Percentiles rank a stretch among this genome's conserved stretches.
phyloP scores from a whole-genome alignment of 2,113 vertebrate species.

The Apodemus speciosus region DNA sequence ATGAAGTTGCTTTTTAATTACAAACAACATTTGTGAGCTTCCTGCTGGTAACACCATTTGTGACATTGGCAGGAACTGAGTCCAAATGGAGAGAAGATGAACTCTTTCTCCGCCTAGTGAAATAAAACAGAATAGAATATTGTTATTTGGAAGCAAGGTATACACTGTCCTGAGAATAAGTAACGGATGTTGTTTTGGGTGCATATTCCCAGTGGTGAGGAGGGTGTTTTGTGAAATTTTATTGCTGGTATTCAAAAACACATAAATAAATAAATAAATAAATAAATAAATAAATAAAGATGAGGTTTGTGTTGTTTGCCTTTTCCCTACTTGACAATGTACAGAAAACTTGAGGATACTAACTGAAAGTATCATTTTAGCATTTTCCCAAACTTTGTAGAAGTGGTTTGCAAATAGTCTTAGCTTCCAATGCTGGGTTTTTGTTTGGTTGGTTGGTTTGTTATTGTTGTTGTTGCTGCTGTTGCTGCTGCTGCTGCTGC shows the following conservation, averaged over 20 bases:
- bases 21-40: conserved; percentile 5
- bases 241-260: conserved; percentile 54
- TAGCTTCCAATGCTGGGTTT: background rate
- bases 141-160: conserved; percentile 39
- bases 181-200: conserved; percentile 12
- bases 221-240: conserved; percentile 50
- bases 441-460: background rate
- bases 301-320: background rate
- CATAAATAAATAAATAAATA: conserved; percentile 57
- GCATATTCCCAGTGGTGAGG: background rate
- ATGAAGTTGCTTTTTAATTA: conserved; percentile 32
- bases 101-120: conserved; percentile 4
- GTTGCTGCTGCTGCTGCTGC: too few species aligned
- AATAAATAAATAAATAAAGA: conserved; percentile 53
- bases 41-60: conserved; percentile 34
- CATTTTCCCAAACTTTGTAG: background rate
- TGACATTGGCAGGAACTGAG: conserved; percentile 29
- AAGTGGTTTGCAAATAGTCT: background rate
- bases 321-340: background rate
- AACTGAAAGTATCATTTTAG: conserved; percentile 3
- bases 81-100: conserved; percentile 14
- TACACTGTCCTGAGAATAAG: conserved; percentile 56
- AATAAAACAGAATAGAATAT: conserved; percentile 4
- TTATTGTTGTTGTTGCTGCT: too few species aligned
- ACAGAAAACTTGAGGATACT: background rate